Base-by-base conservation (phyloP, 2,888 invertebrate genomes). In the Eudasyphora cyanicolor region DNA sequence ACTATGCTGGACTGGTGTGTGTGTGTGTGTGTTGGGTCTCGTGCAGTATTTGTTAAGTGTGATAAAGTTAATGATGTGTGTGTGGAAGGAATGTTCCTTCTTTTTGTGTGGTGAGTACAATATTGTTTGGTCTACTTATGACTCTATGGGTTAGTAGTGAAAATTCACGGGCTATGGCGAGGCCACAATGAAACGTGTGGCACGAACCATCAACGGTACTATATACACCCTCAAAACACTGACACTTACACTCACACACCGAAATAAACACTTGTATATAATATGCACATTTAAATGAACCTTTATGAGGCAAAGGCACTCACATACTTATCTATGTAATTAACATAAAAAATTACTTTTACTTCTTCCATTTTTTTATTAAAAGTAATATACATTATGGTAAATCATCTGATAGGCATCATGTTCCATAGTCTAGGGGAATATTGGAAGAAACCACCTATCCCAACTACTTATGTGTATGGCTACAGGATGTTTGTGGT, bases 251-350 rank as follows among this genome's bases (percentile, higher is more conserved):
- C 54, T 7, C n/a, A 5, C 54, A 54, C 21, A 54, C 54, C 3
- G n/a, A n/a, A n/a, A n/a, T 5, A 49, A 1, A 49, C 17, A 49
- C 49, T 17, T 17, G 14, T 60, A 51, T 78, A 67, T 75, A 76
- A 62, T 81, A 84, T 81, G 80, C 32, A 75, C 74, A 84, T 84
- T 81, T 83, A 80, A 80, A 80, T 83, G 42, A 74, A 60, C 42
- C 74, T 74, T 74, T 76, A 82, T 76, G 71, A 79, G 64, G 35
- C 57, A 57, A 6, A 57, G 51, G 51, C 21, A 51, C 51, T 38
- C 69, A 49, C 29, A 24, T 76, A n/a, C 27, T 82, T 82, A 60
- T 76, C 76, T 29, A 27, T 74, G 57, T 76, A 79, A 79, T 82
- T 75, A 79, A 79, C 79, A 71, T 79, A 71, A 71, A 64, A 78